Conservation (phyloP, 2,888 invertebrate species). For the Clistopyga incitator region DNA sequence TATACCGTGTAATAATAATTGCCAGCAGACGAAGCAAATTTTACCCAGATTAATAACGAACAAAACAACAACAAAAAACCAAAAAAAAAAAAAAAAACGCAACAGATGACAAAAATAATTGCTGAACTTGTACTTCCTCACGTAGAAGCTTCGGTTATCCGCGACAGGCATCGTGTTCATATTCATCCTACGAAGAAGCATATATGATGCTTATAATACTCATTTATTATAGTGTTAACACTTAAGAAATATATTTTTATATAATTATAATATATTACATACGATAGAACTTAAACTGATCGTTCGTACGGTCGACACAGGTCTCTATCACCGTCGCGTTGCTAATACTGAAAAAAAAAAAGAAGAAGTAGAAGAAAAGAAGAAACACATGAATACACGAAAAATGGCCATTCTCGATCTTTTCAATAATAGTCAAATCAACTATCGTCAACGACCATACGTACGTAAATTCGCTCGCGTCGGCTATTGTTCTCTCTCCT, state of each 20-base stretch:
- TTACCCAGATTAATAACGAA: slow-evolving; percentile 37
- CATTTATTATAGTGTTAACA: slow-evolving; percentile 84
- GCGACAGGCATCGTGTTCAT: slow-evolving; percentile 84
- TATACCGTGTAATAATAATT: slow-evolving; percentile 70
- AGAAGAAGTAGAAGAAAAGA: no score
- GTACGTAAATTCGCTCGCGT: slow-evolving; percentile 20
- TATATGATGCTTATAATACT: slow-evolving; percentile 83
- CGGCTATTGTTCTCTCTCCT: not conserved
- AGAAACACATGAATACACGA: not conserved
- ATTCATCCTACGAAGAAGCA: slow-evolving; percentile 74
- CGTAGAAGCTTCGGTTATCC: slow-evolving; percentile 84
- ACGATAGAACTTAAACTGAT: slow-evolving; percentile 78
- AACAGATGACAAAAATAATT: slow-evolving; percentile 60
- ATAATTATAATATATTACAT: slow-evolving; percentile 82
- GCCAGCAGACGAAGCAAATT: slow-evolving; percentile 62
- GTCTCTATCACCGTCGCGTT: slow-evolving; percentile 68
- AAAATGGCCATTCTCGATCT: slow-evolving; percentile 9
- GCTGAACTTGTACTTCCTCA: slow-evolving; percentile 78
- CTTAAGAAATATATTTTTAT: slow-evolving; percentile 84
- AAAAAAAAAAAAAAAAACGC: slow-evolving; percentile 41
- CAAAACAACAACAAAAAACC: slow-evolving; percentile 28
- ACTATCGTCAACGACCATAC: slow-evolving; percentile 15
- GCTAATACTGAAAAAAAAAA: slow-evolving; percentile 23
- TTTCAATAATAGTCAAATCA: slow-evolving; percentile 4
- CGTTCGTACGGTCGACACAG: slow-evolving; percentile 74